Conservation (phyloP, 2,888 invertebrate genomes). For the Aleiodes testaceus region DNA sequence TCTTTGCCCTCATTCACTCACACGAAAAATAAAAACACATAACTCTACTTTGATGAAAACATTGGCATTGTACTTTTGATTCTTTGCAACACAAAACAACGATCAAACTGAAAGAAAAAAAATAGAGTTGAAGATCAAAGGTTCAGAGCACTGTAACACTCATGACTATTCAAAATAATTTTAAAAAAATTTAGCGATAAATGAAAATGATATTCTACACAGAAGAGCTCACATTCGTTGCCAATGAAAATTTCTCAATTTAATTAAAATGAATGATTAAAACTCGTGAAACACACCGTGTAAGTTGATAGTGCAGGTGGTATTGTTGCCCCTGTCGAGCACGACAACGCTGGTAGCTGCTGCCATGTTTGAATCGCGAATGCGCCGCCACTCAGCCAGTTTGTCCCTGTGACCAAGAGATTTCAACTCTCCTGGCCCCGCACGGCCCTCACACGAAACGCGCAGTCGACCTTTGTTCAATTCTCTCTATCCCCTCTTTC, state of each 20-base stretch:
- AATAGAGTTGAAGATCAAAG: constrained; percentile 4
- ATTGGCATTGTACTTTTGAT: neutral
- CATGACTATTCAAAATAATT: neutral
- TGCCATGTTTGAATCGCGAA: constrained; percentile 78
- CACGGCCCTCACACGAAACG: constrained; percentile 49
- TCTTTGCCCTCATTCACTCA: constrained; percentile 27
- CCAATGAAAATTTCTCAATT: neutral
- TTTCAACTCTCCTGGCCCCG: constrained; percentile 47
- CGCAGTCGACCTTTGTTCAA: constrained; percentile 65
- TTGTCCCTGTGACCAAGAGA: constrained; percentile 32
- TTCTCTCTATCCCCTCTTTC: constrained; percentile 51
- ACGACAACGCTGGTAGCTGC: constrained; percentile 96
- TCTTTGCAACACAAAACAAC: neutral
- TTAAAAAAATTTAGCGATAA: too few relatives aligned
- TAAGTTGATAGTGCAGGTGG: constrained; percentile 96
- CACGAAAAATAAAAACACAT: constrained; percentile 11
- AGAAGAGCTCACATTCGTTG: too few relatives aligned
- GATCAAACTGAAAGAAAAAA: neutral
- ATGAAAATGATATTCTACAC: too few relatives aligned
- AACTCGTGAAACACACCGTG: constrained; percentile 81
- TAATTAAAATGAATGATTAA: neutral
- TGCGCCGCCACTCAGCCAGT: constrained; percentile 60
- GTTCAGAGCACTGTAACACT: constrained; percentile 23
- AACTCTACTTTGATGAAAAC: neutral
- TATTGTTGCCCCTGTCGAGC: constrained; percentile 95